A percentile compares a stretch with the other conserved stretches of the same genome.
Evolutionary conservation across 2,797 vertebrate species (phyloP).

Genomic region (Corythornis leucogaster): DNA sequence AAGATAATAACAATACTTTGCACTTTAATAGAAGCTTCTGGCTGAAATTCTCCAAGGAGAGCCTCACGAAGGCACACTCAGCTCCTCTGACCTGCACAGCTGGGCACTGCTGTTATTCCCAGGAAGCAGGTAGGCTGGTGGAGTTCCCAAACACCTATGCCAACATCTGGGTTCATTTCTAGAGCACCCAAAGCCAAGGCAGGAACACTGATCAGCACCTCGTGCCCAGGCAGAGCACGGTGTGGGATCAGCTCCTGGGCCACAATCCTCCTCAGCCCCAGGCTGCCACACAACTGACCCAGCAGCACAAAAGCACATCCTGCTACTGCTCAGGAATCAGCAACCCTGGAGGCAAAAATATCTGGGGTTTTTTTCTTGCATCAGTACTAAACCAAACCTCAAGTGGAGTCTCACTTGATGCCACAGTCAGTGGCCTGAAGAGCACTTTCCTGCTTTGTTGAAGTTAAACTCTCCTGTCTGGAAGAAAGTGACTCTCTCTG

Average conservation of each 20-base stretch:
- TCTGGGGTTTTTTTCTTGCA: background rate
- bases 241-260: background rate
- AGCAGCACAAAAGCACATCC: background rate
- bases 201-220: background rate
- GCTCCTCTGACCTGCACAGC: constrained; percentile 55
- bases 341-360: background rate
- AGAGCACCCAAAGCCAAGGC: background rate
- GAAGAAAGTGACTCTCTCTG: background rate
- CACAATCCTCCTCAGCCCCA: background rate
- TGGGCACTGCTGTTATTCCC: constrained; percentile 44
- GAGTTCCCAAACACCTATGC: background rate
- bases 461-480: background rate
- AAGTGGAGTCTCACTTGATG: background rate
- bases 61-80: constrained; percentile 44
- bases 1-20: constrained; percentile 77
- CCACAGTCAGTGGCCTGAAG: background rate
- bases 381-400: background rate
- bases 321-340: background rate
- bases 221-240: background rate
- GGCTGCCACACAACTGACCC: background rate
- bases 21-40: constrained; percentile 72
- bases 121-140: background rate
- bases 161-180: background rate
- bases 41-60: constrained; percentile 65
- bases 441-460: background rate